Base-by-base conservation (phyloP, 2,797 vertebrate species). In the Monodelphis domestica region DNA sequence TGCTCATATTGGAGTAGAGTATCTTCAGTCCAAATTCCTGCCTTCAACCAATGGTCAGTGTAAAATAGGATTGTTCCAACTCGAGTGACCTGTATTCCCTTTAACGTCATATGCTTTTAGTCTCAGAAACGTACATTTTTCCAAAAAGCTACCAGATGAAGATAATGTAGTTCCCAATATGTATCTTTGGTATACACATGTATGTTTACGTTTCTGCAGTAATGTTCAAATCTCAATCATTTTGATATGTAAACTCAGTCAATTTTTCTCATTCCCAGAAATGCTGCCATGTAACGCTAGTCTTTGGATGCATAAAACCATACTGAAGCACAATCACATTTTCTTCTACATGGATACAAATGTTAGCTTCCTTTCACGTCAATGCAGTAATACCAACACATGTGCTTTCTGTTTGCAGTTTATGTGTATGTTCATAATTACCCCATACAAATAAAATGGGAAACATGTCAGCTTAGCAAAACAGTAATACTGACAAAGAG, bases 241-340 rank as follows among this genome's bases (percentile, higher is more conserved):
- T 96, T 93, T 91, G 94, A 90, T 95, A 92, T 38, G 87, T 94
- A 88, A 94, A 55, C 93, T 96, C 92, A 97, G 87, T 70, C 95
- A 96, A 96, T 95, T 97, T 94, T 95, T 94, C 95, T 97, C 96
- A 89, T 95, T 97, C 57, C 63, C 95, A 97, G 84, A 94, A 93
- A 84, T 94, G 94, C 30, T 94, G 90, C 97, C 97, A 97, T 84
- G 92, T 50, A 95, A 95, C 97, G 97, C 91, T 90, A 97, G 93
- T 98, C 97, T 98, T 98, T 98, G 98, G 98, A 98, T 98, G 96
- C 94, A 78, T 95, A 97, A 97, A 98, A 97, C 97, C 97, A 97
- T 97, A 92, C 97, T 97, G 95, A 96, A n/a, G 98, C 95, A 95
- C 93, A 12, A 0, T 92, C 95, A 93, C 45, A 95, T 95, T 97